phyloP scores from a whole-genome alignment of 2,888 invertebrate species.

The Drosophila algonquin region DNA sequence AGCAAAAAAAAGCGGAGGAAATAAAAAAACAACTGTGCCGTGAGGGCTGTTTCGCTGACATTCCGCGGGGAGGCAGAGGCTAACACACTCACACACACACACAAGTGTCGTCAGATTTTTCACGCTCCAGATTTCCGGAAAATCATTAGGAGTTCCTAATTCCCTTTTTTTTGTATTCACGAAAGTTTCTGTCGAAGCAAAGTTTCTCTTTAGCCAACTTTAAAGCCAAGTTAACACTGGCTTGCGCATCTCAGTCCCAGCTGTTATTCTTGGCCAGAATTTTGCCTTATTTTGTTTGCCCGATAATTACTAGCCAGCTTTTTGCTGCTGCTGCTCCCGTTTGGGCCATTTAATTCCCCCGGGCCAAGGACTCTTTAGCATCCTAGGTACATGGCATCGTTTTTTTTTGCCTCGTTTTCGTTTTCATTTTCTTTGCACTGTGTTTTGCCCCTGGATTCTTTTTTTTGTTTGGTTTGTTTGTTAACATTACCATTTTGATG shows the following conservation, averaged over 20 bases:
- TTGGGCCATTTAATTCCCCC: slow-evolving; percentile 56
- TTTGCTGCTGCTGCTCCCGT: slow-evolving; percentile 13
- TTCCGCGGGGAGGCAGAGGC: slow-evolving; percentile 57
- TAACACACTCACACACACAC: slow-evolving; percentile 65
- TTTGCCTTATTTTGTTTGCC: slow-evolving; percentile 25
- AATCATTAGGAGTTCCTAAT: neutral
- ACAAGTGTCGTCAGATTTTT: slow-evolving; percentile 65
- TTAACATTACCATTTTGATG: slow-evolving; percentile 28
- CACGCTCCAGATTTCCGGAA: slow-evolving; percentile 60
- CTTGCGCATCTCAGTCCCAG: neutral
- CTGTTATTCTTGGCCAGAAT: neutral
- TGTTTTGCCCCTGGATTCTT: slow-evolving; percentile 18
- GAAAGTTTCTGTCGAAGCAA: neutral
- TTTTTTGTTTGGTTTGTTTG: slow-evolving; percentile 10
- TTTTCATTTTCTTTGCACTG: slow-evolving; percentile 4
- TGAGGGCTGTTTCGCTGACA: slow-evolving; percentile 24
- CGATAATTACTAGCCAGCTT: slow-evolving; percentile 35
- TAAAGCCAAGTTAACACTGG: slow-evolving; percentile 5
- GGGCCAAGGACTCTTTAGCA: slow-evolving; percentile 39
- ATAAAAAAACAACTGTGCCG: slow-evolving; percentile 22
- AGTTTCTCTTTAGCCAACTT: slow-evolving; percentile 2
- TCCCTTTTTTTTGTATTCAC: neutral
- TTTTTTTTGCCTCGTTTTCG: slow-evolving; percentile 10
- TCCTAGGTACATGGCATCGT: slow-evolving; percentile 12
- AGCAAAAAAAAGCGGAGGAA: slow-evolving; percentile 12